Percentiles rank a stretch among this genome's conserved stretches.
Conservation (phyloP, 2,113 vertebrate genomes). For the Scomber scombrus region DNA sequence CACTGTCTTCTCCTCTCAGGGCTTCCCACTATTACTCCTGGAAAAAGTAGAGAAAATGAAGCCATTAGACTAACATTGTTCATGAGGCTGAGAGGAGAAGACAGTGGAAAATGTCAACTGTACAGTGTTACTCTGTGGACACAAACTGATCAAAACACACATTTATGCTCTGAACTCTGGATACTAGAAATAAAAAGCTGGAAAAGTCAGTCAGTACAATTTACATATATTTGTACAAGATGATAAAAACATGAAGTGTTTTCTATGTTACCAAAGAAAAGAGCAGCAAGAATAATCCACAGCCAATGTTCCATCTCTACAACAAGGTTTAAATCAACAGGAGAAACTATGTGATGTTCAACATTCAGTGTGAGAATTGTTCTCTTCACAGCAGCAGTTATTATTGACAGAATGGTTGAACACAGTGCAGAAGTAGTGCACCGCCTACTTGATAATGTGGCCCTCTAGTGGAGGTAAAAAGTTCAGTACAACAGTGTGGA, state of each 20-base stretch:
- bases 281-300: slow-evolving; percentile 38
- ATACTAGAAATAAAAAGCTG: no score
- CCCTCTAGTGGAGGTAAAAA: slow-evolving; percentile 35
- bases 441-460: slow-evolving; percentile 18
- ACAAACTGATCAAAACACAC: no score
- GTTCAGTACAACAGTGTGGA: neutral
- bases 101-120: no score
- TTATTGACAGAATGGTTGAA: slow-evolving; percentile 32
- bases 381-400: slow-evolving; percentile 39
- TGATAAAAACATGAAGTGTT: neutral
- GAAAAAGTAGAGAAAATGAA: no score
- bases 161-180: no score
- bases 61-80: no score
- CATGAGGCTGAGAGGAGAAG: no score
- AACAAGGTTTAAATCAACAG: slow-evolving; percentile 16
- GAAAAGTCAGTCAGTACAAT: no score
- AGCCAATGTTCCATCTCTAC: slow-evolving; percentile 32
- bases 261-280: slow-evolving; percentile 22
- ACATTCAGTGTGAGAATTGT: slow-evolving; percentile 8
- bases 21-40: no score
- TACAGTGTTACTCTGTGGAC: no score
- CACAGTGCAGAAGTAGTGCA: slow-evolving; percentile 11
- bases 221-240: no score
- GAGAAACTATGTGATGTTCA: slow-evolving; percentile 25
- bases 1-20: no score